These are phyloP conservation scores for Callipepla squamata DNA, from an alignment of 2,113 vertebrate genomes.

Conservation along the genomic window DNA sequence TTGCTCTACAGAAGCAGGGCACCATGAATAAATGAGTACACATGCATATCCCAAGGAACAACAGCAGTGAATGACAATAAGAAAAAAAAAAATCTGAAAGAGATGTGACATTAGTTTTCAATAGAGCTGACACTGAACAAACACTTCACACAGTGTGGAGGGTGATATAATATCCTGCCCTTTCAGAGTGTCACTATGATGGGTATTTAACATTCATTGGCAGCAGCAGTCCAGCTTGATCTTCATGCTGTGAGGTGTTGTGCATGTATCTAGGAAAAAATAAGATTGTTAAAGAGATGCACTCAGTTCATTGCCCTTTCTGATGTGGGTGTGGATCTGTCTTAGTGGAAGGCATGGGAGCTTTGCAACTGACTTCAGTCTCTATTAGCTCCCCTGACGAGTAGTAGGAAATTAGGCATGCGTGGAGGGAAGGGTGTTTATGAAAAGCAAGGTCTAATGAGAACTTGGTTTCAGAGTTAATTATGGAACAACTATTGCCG, in stretches of 20 bases:
- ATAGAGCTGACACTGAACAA: conserved; percentile 52
- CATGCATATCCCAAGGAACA: not conserved
- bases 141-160: conserved; percentile 42
- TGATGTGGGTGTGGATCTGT: conserved; percentile 47
- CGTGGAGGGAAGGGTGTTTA: conserved; percentile 55
- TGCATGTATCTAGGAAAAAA: conserved; percentile 49
- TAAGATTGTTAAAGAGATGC: not conserved
- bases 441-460: conserved; percentile 69
- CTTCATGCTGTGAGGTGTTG: conserved; percentile 5
- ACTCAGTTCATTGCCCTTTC: conserved; percentile 2
- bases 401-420: conserved; percentile 64
- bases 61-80: not conserved
- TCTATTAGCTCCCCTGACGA: conserved; percentile 40
- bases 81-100: not conserved
- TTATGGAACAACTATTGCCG: conserved; percentile 62
- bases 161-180: conserved; percentile 62
- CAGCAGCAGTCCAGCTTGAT: not conserved
- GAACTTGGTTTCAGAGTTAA: conserved; percentile 64
- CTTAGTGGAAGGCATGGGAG: conserved; percentile 31
- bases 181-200: conserved; percentile 57
- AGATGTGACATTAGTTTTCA: conserved; percentile 52
- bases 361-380: conserved; percentile 36
- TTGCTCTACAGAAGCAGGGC: not conserved
- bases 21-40: not conserved
- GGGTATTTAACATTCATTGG: conserved; percentile 69